Evolutionary conservation across 2,113 vertebrate genomes (phyloP).

Genomic region (Serranochromis macrocephalus): DNA sequence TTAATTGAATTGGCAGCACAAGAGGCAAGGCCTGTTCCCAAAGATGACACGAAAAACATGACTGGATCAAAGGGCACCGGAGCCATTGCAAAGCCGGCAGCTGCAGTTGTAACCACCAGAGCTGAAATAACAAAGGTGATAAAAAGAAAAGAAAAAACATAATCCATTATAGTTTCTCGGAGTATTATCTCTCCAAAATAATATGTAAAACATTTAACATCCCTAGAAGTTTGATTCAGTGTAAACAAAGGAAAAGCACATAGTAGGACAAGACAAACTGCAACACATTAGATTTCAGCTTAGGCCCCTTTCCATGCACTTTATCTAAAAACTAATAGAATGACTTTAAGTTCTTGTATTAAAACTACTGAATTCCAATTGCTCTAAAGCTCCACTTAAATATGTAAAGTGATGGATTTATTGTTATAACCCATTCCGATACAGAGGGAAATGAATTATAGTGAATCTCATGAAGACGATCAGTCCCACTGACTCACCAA

Average conservation of each 20-base stretch:
- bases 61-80: conserved; percentile 84
- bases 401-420: background rate
- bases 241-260: background rate
- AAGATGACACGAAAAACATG: conserved; percentile 77
- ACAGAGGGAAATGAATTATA: background rate
- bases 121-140: conserved; percentile 66
- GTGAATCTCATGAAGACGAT: background rate
- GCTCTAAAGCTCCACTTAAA: accelerated
- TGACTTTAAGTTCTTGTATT: accelerated
- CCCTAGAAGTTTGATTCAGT: background rate
- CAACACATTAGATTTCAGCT: background rate
- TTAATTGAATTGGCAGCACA: conserved; percentile 94
- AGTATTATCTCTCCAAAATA: background rate
- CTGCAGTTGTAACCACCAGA: conserved; percentile 85
- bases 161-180: accelerated
- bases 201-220: background rate
- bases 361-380: background rate
- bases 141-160: background rate
- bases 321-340: background rate
- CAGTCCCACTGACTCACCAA: accelerated
- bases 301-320: accelerated
- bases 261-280: background rate
- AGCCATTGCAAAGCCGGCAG: conserved; percentile 89
- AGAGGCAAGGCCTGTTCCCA: conserved; percentile 89
- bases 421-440: background rate